Percentiles rank a stretch among this genome's conserved stretches.
Evolutionary conservation across 2,113 vertebrate genomes (phyloP).

Genomic region (Rallus limicola): DNA sequence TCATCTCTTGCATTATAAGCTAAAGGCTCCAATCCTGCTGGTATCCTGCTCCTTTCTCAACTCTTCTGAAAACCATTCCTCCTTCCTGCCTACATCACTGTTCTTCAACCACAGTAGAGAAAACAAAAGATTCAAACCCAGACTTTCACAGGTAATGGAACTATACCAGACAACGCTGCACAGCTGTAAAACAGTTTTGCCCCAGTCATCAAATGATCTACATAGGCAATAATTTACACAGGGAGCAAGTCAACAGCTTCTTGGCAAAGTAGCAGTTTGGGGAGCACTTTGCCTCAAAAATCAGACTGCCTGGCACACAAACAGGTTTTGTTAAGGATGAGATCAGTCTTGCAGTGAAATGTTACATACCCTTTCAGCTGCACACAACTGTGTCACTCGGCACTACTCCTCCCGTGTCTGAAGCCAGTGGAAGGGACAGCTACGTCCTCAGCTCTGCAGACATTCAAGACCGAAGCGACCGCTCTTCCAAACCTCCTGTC

Average conservation of each 20-base stretch:
- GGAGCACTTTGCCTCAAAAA: neutral
- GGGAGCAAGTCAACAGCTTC: neutral
- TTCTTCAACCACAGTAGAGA: neutral
- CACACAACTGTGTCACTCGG: neutral
- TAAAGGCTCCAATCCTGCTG: neutral
- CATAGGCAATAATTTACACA: neutral
- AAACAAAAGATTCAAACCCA: neutral
- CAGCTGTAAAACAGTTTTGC: neutral
- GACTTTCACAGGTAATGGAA: neutral
- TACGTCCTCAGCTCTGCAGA: neutral
- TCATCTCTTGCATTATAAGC: neutral
- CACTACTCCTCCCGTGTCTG: neutral
- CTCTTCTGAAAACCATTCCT: neutral
- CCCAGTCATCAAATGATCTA: neutral
- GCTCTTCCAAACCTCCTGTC: neutral
- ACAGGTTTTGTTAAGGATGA: neutral
- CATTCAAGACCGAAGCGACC: neutral
- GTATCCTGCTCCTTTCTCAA: neutral
- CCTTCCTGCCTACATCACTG: neutral
- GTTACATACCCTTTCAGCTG: conserved; percentile 34
- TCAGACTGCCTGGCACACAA: neutral
- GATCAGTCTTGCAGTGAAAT: neutral
- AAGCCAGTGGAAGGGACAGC: neutral
- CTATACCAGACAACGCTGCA: neutral
- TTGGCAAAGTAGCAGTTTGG: neutral